Percentiles rank a stretch among this genome's conserved stretches.
Evolutionary conservation across 2,113 vertebrate genomes (phyloP).

Genomic region (Urocynchramus pylzowi): DNA sequence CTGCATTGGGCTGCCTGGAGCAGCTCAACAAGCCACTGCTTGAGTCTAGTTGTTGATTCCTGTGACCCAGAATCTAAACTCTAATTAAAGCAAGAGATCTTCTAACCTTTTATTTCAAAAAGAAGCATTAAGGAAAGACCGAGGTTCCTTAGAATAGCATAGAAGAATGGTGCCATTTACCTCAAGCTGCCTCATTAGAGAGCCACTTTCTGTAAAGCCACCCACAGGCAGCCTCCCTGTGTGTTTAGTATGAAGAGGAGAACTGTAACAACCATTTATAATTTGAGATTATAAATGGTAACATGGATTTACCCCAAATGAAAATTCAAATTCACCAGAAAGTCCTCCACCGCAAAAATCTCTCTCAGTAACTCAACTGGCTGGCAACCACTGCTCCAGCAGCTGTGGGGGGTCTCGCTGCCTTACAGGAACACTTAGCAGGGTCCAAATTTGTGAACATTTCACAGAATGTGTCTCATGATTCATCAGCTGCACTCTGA

Average conservation of each 20-base stretch:
- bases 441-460: constrained; percentile 37
- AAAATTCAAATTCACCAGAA: not conserved
- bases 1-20: not conserved
- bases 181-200: not conserved
- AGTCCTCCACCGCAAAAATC: not conserved
- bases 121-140: not conserved
- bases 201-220: not conserved
- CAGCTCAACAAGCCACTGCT: not conserved
- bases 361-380: not conserved
- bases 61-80: not conserved
- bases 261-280: not conserved
- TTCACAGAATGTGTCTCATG: constrained; percentile 60
- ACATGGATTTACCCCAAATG: not conserved
- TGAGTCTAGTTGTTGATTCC: not conserved
- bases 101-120: not conserved
- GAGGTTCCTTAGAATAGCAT: not conserved
- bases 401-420: constrained; percentile 35
- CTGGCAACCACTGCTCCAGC: not conserved
- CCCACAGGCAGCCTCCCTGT: not conserved
- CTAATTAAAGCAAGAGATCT: not conserved
- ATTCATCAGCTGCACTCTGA: constrained; percentile 60
- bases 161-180: not conserved
- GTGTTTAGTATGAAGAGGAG: not conserved
- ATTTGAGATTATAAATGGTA: not conserved
- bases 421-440: constrained; percentile 20